Evolutionary conservation across 2,113 vertebrate species (phyloP), one percentile per base, ranked within the genome.

Genomic region (Heterocephalus glaber): DNA sequence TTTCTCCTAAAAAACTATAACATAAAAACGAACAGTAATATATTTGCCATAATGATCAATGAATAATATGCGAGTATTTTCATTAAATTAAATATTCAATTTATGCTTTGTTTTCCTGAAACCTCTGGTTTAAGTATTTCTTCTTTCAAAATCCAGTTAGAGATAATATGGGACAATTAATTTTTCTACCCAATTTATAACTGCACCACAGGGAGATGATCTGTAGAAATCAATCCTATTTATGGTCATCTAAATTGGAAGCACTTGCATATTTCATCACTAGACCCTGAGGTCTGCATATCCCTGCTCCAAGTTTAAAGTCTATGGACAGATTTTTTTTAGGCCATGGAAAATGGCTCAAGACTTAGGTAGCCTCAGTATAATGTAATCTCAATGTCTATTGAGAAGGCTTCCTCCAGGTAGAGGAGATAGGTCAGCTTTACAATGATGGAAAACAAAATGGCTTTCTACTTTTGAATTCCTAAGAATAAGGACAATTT

Each of bases 81-180:
- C 76, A 41, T 84, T 93, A 85, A 87, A 41, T 84, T 93, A 85
- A 87, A 68, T 88, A 58, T 24, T 68, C 2, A 81, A 19, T 54
- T 88, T 72, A 33, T 70, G 16, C 61, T 41, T 0, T 30, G 74
- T 97, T 70, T 60, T 44, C 61, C 1, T 90, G 65, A 86, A 44
- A 3, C 56, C 7, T 85, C 26, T 60, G 4, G 11, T n/a, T 61
- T 33, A 86, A 52, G 30, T 20, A 56, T 89, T 83, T 72, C 24
- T 92, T 74, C 35, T 47, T 52, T 26, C 22, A 41, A 93, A 93
- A 88, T 81, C n/a, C 30, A 70, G 20, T 68, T 52, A 60, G 77
- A 83, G 26, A 72, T 88, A 56, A 65, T 41, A 30, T 49, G 7
- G 19, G 11, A 56, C 56, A 92, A 9, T 84, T 70, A 82, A 2